Base-by-base conservation (phyloP, 1,140 invertebrate genomes). In the Cepaea nemoralis region DNA sequence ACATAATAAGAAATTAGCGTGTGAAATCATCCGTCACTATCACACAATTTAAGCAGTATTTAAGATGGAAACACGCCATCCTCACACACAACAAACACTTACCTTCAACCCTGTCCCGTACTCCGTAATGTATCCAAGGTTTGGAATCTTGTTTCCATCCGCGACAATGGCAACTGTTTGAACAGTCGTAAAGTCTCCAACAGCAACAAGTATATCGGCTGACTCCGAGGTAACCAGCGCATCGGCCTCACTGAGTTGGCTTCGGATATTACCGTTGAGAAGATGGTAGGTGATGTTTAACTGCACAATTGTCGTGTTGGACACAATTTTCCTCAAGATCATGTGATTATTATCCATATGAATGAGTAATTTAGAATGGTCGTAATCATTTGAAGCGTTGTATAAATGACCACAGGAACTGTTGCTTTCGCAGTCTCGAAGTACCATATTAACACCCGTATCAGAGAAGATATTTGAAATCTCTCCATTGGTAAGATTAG, bases 71-170 rank as follows among this genome's bases (percentile, higher is more conserved):
- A n/a, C n/a, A n/a, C n/a, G n/a, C n/a, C n/a, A n/a, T n/a, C n/a
- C n/a, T n/a, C n/a, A n/a, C n/a, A n/a, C n/a, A n/a, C n/a, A n/a
- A n/a, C n/a, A n/a, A n/a, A n/a, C n/a, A n/a, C 71, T 45, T 74
- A 74, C 71, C 71, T 74, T 74, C 2, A 24, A 45, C 0, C 42
- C 71, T 19, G 19, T 1, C 50, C 71, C 71, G 42, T 74, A 74
- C 42, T 74, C 71, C 2, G 27, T 74, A 45, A 74, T 74, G 22
- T 74, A 74, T 74, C 71, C 71, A 74, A 48, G 42, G 27, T 16
- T 33, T 33, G 71, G 71, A 33, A 74, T 33, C 2, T 14, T 27
- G 19, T 74, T 6, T 42, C 71, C 71, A 14, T 74, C 71, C 1
- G 42, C 71, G 1, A 74, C 71, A 8, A 74, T 45, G 42, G 42